A percentile compares a stretch with the other conserved stretches of the same genome.
Evolutionary conservation across 2,888 invertebrate species (phyloP).

Genomic region (Polydrusus pterygomalis): DNA sequence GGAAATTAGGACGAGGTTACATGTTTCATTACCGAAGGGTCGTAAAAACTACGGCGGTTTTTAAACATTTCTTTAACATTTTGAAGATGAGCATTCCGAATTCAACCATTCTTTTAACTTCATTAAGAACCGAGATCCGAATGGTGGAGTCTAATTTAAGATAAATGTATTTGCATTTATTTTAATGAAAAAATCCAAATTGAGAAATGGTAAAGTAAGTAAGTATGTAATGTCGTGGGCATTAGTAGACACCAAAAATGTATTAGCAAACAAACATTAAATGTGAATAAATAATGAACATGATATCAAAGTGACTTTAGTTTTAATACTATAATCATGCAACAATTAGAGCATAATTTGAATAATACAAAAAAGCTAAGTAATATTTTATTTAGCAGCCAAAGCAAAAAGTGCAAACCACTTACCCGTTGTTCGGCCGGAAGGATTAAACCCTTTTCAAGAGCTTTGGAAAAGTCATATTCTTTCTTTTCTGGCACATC

Average conservation of each 20-base stretch:
- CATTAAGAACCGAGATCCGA: too few relatives aligned
- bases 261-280: slow-evolving; percentile 32
- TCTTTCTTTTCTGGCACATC: slow-evolving; percentile 75
- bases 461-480: slow-evolving; percentile 87
- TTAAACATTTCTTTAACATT: too few relatives aligned
- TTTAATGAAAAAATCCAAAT: too few relatives aligned
- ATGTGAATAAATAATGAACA: slow-evolving; percentile 27
- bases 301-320: slow-evolving; percentile 21
- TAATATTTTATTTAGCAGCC: slow-evolving; percentile 17
- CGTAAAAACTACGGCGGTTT: too few relatives aligned
- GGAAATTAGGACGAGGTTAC: too few relatives aligned
- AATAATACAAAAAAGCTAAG: slow-evolving; percentile 18
- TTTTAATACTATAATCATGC: slow-evolving; percentile 40
- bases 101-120: too few relatives aligned
- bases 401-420: slow-evolving; percentile 62
- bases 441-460: slow-evolving; percentile 90
- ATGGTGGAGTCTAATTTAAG: too few relatives aligned
- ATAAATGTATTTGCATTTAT: too few relatives aligned
- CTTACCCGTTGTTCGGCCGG: slow-evolving; percentile 96
- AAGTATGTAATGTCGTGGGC: too few relatives aligned
- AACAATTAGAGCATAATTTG: slow-evolving; percentile 26
- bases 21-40: too few relatives aligned
- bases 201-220: too few relatives aligned
- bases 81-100: too few relatives aligned
- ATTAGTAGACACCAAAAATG: slow-evolving; percentile 15